Evolutionary conservation across 2,888 invertebrate species (phyloP).

Genomic region (Bhutanitis thaidina): DNA sequence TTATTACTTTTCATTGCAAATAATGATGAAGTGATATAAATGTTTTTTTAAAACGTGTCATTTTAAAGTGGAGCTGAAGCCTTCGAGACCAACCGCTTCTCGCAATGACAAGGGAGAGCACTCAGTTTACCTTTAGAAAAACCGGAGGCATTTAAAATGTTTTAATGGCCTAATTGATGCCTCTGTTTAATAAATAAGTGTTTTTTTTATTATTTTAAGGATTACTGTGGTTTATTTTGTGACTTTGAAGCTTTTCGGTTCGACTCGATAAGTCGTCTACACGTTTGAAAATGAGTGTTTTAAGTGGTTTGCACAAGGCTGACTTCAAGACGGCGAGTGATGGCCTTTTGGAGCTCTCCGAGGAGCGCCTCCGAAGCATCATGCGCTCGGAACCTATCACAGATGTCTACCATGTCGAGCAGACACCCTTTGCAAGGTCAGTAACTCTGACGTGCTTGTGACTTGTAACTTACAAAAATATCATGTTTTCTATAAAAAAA

Average conservation of each 20-base stretch:
- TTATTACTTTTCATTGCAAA: slow-evolving; percentile 67
- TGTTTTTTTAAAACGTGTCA: slow-evolving; percentile 70
- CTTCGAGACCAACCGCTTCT: slow-evolving; percentile 70
- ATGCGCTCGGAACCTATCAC: slow-evolving; percentile 87
- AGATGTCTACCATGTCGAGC: slow-evolving; percentile 88
- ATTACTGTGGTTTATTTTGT: slow-evolving; percentile 73
- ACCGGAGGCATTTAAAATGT: slow-evolving; percentile 77
- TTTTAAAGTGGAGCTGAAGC: slow-evolving; percentile 65
- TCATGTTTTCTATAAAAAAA: no score
- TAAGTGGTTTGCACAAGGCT: slow-evolving; percentile 76
- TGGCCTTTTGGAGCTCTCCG: slow-evolving; percentile 86
- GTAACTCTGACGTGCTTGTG: slow-evolving; percentile 28
- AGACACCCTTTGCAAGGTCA: slow-evolving; percentile 92
- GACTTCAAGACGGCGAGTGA: slow-evolving; percentile 82
- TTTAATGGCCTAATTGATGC: slow-evolving; percentile 74
- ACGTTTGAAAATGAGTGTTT: slow-evolving; percentile 76
- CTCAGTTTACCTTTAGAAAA: slow-evolving; percentile 74
- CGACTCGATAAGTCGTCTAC: slow-evolving; percentile 68
- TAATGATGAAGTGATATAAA: slow-evolving; percentile 70
- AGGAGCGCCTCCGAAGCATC: slow-evolving; percentile 83
- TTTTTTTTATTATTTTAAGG: slow-evolving; percentile 72
- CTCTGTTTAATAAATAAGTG: slow-evolving; percentile 69
- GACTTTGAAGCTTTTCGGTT: slow-evolving; percentile 58
- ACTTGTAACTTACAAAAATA: not conserved
- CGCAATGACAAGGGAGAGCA: slow-evolving; percentile 79